phyloP scores from a whole-genome alignment of 2,888 invertebrate species.

The Cyrtodaria siliqua region DNA sequence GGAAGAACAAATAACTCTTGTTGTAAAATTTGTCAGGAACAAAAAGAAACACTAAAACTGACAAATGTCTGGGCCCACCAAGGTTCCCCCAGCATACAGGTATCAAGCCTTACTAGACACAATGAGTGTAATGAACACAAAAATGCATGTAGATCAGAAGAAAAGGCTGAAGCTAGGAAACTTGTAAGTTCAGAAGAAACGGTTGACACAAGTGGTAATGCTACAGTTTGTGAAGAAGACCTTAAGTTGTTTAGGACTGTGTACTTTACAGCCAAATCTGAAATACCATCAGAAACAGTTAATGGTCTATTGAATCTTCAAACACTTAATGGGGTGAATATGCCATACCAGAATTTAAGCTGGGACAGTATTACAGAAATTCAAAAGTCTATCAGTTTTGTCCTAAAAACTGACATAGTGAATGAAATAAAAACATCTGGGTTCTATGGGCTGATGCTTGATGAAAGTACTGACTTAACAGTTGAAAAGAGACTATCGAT shows the following conservation, averaged over 20 bases:
- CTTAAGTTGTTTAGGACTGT: conserved; percentile 6
- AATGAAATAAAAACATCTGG: conserved; percentile 12
- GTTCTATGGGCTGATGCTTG: conserved; percentile 28
- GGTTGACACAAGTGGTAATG: no score
- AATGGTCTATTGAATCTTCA: conserved; percentile 23
- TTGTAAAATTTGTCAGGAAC: no score
- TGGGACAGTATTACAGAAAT: conserved; percentile 48
- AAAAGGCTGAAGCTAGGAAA: no score
- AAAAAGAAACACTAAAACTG: no score
- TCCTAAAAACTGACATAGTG: conserved; percentile 11
- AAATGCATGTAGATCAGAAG: no score
- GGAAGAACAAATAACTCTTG: no score
- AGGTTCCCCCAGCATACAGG: no score
- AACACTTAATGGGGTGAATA: conserved; percentile 31
- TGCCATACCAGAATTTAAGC: conserved; percentile 46
- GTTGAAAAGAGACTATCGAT: conserved; percentile 28
- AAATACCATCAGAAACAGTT: neutral
- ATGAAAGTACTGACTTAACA: conserved; percentile 48
- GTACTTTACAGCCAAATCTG: neutral
- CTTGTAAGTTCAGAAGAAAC: no score
- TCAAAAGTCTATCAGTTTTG: conserved; percentile 13
- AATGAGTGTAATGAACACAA: no score
- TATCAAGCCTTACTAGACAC: no score
- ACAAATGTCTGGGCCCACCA: no score
- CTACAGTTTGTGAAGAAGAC: no score